Conservation (phyloP, 2,113 vertebrate species). For the Nannospalax galili region DNA sequence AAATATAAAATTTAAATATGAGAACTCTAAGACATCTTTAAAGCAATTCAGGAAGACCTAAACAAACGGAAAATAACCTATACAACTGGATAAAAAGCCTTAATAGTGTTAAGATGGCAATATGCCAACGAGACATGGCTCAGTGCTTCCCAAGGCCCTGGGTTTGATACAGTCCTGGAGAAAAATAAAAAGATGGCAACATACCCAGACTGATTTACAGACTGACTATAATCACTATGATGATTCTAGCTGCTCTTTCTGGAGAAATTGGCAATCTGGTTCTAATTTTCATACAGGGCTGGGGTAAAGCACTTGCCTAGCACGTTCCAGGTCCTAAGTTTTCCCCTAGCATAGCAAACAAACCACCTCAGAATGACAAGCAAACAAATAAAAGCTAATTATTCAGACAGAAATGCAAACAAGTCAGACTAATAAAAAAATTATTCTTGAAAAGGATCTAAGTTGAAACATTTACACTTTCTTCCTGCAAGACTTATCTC, state of each 20-base stretch:
- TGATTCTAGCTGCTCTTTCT: not conserved
- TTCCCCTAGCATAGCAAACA: too few relatives aligned
- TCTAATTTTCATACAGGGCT: not conserved
- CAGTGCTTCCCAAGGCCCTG: not conserved
- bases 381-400: not conserved
- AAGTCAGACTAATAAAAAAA: not conserved
- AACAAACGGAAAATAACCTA: not conserved
- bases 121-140: too few relatives aligned
- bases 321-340: too few relatives aligned
- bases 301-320: not conserved
- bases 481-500: not conserved
- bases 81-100: not conserved
- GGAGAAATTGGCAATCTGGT: not conserved
- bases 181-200: not conserved
- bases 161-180: not conserved
- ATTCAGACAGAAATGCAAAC: not conserved
- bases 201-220: not conserved
- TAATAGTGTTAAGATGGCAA: not conserved
- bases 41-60: not conserved
- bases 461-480: not conserved
- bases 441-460: not conserved
- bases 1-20: not conserved
- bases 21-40: not conserved
- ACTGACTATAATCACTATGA: not conserved
- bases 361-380: not conserved